phyloP scores from a whole-genome alignment of 2,888 invertebrate species.

The Aethes cnicana region DNA sequence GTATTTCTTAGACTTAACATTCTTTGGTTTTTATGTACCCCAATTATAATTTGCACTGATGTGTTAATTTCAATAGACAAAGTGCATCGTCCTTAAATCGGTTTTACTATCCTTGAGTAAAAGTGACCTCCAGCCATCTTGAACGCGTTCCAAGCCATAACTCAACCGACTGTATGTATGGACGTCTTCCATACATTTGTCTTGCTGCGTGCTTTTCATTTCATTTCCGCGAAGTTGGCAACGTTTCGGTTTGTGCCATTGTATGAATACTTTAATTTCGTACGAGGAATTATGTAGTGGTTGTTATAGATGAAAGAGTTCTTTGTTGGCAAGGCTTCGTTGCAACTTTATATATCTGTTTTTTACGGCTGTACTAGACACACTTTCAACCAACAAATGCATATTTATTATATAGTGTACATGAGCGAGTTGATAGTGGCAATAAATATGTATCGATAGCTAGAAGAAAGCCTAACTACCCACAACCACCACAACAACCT shows the following conservation, averaged over 20 bases:
- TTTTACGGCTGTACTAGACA: no score
- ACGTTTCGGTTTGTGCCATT: conserved; percentile 5
- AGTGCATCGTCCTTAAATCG: background rate
- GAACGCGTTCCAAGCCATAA: conserved; percentile 17
- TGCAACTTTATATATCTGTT: no score
- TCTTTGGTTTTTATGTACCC: no score
- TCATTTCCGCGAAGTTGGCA: conserved; percentile 23
- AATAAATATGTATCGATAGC: no score
- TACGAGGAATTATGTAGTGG: background rate
- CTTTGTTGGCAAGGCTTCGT: background rate
- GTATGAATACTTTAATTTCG: conserved; percentile 18
- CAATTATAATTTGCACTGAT: background rate
- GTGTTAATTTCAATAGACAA: background rate
- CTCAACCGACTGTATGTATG: conserved; percentile 11
- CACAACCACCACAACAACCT: no score
- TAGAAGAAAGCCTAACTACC: no score
- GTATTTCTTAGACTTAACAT: no score
- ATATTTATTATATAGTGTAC: no score
- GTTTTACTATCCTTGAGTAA: conserved; percentile 21
- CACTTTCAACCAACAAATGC: no score
- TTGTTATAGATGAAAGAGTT: background rate
- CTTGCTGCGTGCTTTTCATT: conserved; percentile 29
- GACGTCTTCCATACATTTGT: background rate
- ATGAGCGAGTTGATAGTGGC: no score
- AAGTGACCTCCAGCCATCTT: conserved; percentile 25